Percentiles rank a stretch among this genome's conserved stretches.
phyloP scores from a whole-genome alignment of 2,113 vertebrate species.

The Sapayoa aenigma region DNA sequence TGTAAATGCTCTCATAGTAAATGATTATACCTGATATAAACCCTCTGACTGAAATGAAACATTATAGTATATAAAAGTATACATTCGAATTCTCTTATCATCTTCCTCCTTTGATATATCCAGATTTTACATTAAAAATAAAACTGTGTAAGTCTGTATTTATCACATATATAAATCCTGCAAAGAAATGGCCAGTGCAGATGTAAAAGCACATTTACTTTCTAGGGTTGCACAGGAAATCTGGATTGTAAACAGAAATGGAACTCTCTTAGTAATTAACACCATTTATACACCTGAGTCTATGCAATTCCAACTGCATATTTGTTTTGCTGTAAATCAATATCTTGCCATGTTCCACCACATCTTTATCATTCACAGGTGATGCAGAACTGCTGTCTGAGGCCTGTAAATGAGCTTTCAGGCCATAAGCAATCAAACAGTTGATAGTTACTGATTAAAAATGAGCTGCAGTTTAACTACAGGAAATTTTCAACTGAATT shows the following conservation, averaged over 20 bases:
- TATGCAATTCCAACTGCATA: background rate
- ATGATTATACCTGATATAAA: background rate
- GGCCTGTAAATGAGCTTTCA: background rate
- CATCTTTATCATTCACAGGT: background rate
- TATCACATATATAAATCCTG: background rate
- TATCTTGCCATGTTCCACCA: background rate
- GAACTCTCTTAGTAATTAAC: background rate
- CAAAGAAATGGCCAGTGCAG: background rate
- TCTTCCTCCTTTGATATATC: background rate
- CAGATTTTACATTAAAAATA: background rate
- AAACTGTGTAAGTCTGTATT: background rate
- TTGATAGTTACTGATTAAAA: background rate
- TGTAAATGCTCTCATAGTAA: background rate
- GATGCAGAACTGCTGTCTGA: background rate
- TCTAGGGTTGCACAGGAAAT: background rate
- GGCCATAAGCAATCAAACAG: background rate
- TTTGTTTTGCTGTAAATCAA: background rate
- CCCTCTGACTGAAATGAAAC: background rate
- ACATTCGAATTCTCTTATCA: background rate
- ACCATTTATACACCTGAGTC: background rate
- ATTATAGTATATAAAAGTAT: background rate
- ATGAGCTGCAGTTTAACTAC: background rate
- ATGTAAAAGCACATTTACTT: background rate
- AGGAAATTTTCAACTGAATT: background rate
- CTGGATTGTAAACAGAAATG: background rate